Base-by-base conservation (phyloP, 1,140 invertebrate species). In the Himalopsyche phryganea region DNA sequence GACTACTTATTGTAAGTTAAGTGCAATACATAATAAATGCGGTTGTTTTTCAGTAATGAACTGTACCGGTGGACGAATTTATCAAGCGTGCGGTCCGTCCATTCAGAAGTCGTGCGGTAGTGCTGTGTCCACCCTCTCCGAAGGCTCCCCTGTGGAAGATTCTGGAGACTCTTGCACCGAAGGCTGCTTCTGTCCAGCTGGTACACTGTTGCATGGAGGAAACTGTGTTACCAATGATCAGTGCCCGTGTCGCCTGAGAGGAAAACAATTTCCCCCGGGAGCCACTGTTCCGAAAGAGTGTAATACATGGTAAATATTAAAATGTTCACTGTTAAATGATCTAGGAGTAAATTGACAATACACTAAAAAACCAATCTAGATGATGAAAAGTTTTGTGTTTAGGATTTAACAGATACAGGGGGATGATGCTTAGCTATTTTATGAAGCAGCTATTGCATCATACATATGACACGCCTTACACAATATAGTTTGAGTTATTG, bases 141-240 rank as follows among this genome's bases (percentile, higher is more conserved):
- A 71, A 17, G 71, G 73, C 1, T 56, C 68, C 0, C 57, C 68
- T 6, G 53, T 62, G 2, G 19, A 60, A 2, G 65, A 68, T 11
- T 71, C 35, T 1, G 63, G 71, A n/a, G 63, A 62, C 0, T 71
- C 75, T 10, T 94, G 92, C 66, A 84, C 88, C 20, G 91, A 94
- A 68, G 92, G 92, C 5, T 96, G 92, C 68, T 92, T 88, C 72
- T 96, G 92, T 74, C 89, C 90, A 0, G 69, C 78, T 11, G 88
- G 87, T 0, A 84, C 83, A 0, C 80, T 91, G 1, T 72, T 89
- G 6, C 84, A 92, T 50, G 80, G 84, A 15, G 84, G 84, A 13
- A 77, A 78, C n/a, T 96, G 92, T 68, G 82, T 95, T 7, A 73
- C 77, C 0, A 78, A 74, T 6, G 77, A 82, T 11, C 72, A 88